phyloP scores from a whole-genome alignment of 2,113 vertebrate species.

The Cranoglanis bouderius region DNA sequence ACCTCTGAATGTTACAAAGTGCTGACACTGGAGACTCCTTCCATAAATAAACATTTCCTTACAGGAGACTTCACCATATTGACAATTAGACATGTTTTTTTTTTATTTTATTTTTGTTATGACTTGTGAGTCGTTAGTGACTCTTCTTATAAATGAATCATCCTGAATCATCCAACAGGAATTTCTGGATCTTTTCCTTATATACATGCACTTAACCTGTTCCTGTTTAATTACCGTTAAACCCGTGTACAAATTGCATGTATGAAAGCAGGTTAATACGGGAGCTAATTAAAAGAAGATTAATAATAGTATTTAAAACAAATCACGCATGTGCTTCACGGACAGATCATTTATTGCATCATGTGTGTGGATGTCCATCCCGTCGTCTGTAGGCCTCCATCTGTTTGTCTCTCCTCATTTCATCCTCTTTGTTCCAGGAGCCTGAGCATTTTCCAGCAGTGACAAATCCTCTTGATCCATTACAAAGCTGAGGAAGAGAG shows the following conservation, averaged over 20 bases:
- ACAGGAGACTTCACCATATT: neutral
- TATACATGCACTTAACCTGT: neutral
- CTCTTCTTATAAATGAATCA: neutral
- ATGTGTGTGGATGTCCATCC: neutral
- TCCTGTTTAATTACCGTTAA: neutral
- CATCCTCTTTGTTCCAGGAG: conserved; percentile 61
- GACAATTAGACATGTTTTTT: neutral
- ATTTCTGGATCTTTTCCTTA: neutral
- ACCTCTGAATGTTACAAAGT: no score
- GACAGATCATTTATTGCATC: neutral
- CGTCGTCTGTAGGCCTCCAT: conserved; percentile 10
- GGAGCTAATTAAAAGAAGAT: neutral
- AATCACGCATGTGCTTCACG: neutral
- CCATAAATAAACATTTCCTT: neutral
- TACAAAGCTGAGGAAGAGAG: conserved; percentile 60
- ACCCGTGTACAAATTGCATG: neutral
- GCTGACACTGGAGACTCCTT: neutral
- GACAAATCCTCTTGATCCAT: conserved; percentile 69
- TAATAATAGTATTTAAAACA: neutral
- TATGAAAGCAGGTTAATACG: neutral
- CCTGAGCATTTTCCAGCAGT: conserved; percentile 62
- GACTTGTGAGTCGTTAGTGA: neutral
- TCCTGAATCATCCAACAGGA: neutral
- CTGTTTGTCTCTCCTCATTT: conserved; percentile 19
- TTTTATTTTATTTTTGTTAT: no score